phyloP scores from a whole-genome alignment of 2,888 invertebrate species.

The Diplazon laetatorius region DNA sequence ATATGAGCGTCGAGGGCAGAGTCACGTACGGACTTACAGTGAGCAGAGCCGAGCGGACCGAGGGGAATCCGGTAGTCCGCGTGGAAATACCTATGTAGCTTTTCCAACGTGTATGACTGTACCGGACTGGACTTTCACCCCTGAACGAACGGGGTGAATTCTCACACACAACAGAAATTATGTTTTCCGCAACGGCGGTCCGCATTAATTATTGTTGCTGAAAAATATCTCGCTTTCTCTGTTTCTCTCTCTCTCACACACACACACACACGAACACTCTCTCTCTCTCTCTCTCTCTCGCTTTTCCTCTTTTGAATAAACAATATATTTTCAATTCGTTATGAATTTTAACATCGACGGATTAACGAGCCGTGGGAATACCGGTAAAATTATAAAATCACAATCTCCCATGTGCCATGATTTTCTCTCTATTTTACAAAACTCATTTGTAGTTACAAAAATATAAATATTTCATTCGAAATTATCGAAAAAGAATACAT shows the following conservation, averaged over 20 bases:
- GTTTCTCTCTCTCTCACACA: background rate
- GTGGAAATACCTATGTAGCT: slow-evolving; percentile 17
- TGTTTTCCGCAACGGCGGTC: slow-evolving; percentile 62
- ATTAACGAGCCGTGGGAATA: background rate
- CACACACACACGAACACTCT: background rate
- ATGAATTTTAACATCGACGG: slow-evolving; percentile 5
- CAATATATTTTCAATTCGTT: slow-evolving; percentile 55
- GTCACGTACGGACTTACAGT: slow-evolving; percentile 29
- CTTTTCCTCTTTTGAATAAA: background rate
- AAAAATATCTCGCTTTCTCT: slow-evolving; percentile 52
- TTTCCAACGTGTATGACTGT: background rate
- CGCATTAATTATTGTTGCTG: slow-evolving; percentile 50
- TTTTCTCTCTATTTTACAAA: background rate
- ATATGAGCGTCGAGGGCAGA: slow-evolving; percentile 29
- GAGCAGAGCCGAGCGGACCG: background rate
- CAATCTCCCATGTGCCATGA: background rate
- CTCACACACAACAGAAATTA: slow-evolving; percentile 57
- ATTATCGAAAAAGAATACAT: too few species aligned
- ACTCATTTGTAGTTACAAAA: background rate
- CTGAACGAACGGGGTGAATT: slow-evolving; percentile 3
- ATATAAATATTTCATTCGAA: background rate
- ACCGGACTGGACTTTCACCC: slow-evolving; percentile 4
- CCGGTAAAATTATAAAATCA: background rate
- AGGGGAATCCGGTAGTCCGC: slow-evolving; percentile 5
- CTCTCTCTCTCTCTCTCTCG: too few species aligned